Conservation (phyloP, 2,113 vertebrate genomes). For the Petrocephalus zakoni region DNA sequence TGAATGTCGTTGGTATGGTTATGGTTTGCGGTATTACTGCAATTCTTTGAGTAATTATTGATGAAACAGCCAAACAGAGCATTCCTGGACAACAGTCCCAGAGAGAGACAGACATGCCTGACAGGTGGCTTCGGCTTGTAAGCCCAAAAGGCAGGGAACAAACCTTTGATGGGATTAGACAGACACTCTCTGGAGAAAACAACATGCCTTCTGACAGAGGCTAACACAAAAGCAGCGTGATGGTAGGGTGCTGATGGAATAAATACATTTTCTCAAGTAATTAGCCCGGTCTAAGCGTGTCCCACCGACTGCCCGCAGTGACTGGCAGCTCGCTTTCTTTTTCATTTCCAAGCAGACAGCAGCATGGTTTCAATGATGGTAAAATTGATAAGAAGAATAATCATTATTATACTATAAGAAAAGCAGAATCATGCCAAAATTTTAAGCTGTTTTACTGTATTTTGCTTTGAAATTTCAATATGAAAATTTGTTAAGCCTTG, state of each 20-base stretch:
- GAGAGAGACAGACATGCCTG: conserved; percentile 32
- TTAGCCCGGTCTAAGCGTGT: conserved; percentile 42
- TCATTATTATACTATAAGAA: background rate
- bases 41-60: conserved; percentile 42
- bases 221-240: conserved; percentile 23
- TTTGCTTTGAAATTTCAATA: background rate
- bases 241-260: conserved; percentile 49
- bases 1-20: conserved; percentile 46
- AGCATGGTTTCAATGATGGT: background rate
- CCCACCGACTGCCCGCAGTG: conserved; percentile 24
- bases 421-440: background rate
- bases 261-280: conserved; percentile 46
- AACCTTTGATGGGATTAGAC: conserved; percentile 57
- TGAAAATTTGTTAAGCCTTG: background rate
- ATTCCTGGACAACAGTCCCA: conserved; percentile 42
- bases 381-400: background rate
- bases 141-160: conserved; percentile 40
- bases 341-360: background rate
- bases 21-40: conserved; percentile 51
- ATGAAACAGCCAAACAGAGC: conserved; percentile 15
- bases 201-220: conserved; percentile 35
- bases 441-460: background rate
- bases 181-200: conserved; percentile 43
- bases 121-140: conserved; percentile 36
- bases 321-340: conserved; percentile 44